These are phyloP conservation scores for Choreutis nemorana DNA, from an alignment of 2,888 invertebrate genomes.

Conservation along the genomic window DNA sequence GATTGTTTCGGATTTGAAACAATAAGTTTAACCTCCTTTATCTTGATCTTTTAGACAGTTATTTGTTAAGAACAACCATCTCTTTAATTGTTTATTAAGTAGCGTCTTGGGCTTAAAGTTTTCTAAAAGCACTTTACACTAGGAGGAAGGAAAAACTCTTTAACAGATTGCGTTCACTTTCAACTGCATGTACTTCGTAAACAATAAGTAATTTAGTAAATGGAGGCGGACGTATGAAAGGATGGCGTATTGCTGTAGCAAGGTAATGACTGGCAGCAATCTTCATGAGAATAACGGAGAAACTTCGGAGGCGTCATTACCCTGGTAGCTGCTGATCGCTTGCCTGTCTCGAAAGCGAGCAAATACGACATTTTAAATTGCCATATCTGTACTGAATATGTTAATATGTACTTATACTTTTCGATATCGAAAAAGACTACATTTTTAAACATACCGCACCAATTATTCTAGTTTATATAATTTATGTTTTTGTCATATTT, in stretches of 20 bases:
- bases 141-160: too few species aligned
- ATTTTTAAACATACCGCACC: too few species aligned
- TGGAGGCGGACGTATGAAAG: slow-evolving; percentile 27
- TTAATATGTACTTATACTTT: slow-evolving; percentile 24
- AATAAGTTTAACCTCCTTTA: slow-evolving; percentile 11
- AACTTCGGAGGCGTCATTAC: background rate
- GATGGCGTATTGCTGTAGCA: slow-evolving; percentile 23
- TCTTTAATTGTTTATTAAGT: slow-evolving; percentile 4
- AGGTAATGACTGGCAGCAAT: slow-evolving; percentile 31
- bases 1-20: slow-evolving; percentile 27
- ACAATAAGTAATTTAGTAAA: slow-evolving; percentile 37
- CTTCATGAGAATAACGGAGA: slow-evolving; percentile 15
- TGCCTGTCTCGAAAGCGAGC: background rate
- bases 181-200: slow-evolving; percentile 22
- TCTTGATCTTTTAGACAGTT: slow-evolving; percentile 5
- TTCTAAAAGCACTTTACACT: too few species aligned
- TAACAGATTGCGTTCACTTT: slow-evolving; percentile 22
- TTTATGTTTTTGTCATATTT: slow-evolving; percentile 27
- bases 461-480: too few species aligned
- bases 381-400: too few species aligned
- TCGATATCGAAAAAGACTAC: slow-evolving; percentile 21
- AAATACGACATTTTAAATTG: background rate
- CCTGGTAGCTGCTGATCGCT: background rate
- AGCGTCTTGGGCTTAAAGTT: background rate
- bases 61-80: slow-evolving; percentile 4